A percentile compares a stretch with the other conserved stretches of the same genome.
These are phyloP conservation scores for Tragelaphus oryx DNA, from an alignment of 2,797 vertebrate species.

Conservation along the genomic window DNA sequence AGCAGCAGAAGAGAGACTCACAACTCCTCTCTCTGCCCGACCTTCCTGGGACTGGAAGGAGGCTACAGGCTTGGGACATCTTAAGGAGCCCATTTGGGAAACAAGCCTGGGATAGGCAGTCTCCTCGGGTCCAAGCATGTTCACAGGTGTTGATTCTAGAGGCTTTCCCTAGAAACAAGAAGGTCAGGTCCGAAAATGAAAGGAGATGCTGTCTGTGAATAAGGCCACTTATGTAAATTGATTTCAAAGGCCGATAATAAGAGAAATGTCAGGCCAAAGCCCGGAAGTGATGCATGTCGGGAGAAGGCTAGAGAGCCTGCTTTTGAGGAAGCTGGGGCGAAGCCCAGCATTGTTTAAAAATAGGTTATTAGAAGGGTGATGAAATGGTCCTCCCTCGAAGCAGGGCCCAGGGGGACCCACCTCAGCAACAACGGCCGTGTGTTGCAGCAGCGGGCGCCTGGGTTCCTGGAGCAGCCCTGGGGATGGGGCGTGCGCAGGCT, in stretches of 20 bases:
- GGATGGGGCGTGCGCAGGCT: background rate
- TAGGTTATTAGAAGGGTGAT: constrained; percentile 69
- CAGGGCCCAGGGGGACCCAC: background rate
- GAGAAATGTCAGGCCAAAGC: background rate
- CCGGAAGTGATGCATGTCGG: background rate
- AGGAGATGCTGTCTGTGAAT: background rate
- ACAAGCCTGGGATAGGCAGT: background rate
- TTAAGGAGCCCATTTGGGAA: background rate
- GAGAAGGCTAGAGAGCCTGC: background rate
- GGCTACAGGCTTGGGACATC: background rate
- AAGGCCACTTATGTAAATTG: background rate
- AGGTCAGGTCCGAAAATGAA: background rate
- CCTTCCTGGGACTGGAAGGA: background rate
- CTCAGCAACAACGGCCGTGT: constrained; percentile 70
- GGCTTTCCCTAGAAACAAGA: background rate
- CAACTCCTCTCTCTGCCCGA: background rate
- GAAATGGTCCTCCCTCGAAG: constrained; percentile 57
- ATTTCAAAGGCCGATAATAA: background rate
- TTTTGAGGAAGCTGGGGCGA: constrained; percentile 41
- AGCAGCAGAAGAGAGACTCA: background rate
- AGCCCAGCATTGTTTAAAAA: constrained; percentile 65
- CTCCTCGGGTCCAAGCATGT: background rate
- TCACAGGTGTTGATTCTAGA: background rate
- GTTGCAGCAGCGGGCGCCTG: constrained; percentile 78
- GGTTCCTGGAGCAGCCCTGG: constrained; percentile 66